These are phyloP conservation scores for Neocrepidodera transversa DNA, from an alignment of 2,888 invertebrate species.

Conservation along the genomic window DNA sequence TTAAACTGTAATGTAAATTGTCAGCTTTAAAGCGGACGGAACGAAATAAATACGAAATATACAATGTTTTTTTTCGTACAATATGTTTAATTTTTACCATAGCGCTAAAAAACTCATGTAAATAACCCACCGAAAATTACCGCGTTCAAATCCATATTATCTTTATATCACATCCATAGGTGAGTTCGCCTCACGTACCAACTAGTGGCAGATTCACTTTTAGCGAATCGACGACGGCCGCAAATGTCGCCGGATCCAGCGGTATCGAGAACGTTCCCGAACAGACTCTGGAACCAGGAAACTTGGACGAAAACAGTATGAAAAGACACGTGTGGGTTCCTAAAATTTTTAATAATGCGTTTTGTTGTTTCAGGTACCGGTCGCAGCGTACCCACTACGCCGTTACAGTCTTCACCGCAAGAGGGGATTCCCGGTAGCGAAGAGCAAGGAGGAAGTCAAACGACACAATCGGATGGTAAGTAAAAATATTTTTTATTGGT, in stretches of 20 bases:
- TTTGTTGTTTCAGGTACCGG: conserved; percentile 64
- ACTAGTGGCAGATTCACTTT: conserved; percentile 70
- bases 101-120: neutral
- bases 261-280: conserved; percentile 54
- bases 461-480: conserved; percentile 52
- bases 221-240: conserved; percentile 63
- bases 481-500: conserved; percentile 1
- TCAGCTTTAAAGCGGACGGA: no score
- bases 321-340: conserved; percentile 33
- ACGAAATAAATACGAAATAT: no score
- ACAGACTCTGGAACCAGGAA: conserved; percentile 53
- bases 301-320: conserved; percentile 58
- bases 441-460: conserved; percentile 48
- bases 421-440: conserved; percentile 57
- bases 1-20: no score
- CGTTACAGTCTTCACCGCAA: conserved; percentile 70
- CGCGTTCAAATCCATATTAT: conserved; percentile 75
- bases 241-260: conserved; percentile 33
- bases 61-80: no score
- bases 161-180: conserved; percentile 50
- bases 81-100: no score
- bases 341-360: conserved; percentile 27
- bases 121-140: conserved; percentile 64
- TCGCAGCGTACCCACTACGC: conserved; percentile 73
- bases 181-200: conserved; percentile 86